Percentiles rank a stretch among this genome's conserved stretches.
These are phyloP conservation scores for Tetropium fuscum DNA, from an alignment of 2,888 invertebrate species.

Conservation along the genomic window DNA sequence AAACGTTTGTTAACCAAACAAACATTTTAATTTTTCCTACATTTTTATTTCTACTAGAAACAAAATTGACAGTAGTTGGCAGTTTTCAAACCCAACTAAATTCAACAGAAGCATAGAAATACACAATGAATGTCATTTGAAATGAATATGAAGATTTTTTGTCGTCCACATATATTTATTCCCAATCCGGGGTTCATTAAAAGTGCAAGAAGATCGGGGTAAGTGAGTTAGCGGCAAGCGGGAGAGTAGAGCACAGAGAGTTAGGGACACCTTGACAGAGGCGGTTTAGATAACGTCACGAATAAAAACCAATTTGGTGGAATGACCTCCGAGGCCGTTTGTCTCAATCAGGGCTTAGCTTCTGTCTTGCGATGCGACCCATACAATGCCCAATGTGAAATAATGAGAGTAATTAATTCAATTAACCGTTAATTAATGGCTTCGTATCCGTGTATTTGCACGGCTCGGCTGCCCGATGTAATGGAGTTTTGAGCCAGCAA, in stretches of 20 bases:
- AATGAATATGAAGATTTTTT: too few relatives aligned
- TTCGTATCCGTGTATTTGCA: conserved; percentile 66
- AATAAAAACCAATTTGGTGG: conserved; percentile 67
- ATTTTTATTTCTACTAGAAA: too few relatives aligned
- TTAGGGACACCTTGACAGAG: conserved; percentile 54
- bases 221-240: conserved; percentile 36
- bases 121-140: neutral
- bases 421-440: conserved; percentile 70
- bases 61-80: too few relatives aligned
- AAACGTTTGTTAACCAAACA: too few relatives aligned
- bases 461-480: conserved; percentile 63
- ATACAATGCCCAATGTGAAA: conserved; percentile 65
- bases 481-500: conserved; percentile 68
- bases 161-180: conserved; percentile 17
- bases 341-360: conserved; percentile 66
- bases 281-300: conserved; percentile 50
- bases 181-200: conserved; percentile 34
- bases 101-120: neutral
- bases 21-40: too few relatives aligned
- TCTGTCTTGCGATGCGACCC: conserved; percentile 58
- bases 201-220: conserved; percentile 35
- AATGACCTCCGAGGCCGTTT: conserved; percentile 64
- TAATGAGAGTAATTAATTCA: conserved; percentile 70
- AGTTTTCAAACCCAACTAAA: too few relatives aligned
- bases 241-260: conserved; percentile 27